A percentile compares a stretch with the other conserved stretches of the same genome.
phyloP scores from a whole-genome alignment of 2,797 vertebrate species.

The Nothura maculosa region DNA sequence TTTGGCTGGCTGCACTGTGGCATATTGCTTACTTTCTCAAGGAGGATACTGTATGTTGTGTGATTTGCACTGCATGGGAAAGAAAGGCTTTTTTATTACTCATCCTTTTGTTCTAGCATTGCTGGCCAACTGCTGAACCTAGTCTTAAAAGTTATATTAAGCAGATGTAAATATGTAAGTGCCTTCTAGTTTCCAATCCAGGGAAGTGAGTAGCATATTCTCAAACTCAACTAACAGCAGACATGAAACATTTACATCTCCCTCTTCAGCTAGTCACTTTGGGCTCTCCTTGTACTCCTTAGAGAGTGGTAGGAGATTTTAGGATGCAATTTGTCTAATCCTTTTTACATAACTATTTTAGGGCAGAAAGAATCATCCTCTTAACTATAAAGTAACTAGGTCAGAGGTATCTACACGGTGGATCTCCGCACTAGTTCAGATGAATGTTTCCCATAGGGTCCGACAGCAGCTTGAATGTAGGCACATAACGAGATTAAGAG shows the following conservation, averaged over 20 bases:
- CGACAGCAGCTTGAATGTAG: neutral
- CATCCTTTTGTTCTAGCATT: neutral
- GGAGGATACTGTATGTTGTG: fast-evolving
- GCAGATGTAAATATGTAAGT: neutral
- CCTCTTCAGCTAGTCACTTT: neutral
- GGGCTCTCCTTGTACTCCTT: neutral
- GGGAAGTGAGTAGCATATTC: neutral
- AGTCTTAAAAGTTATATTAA: neutral
- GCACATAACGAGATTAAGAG: neutral
- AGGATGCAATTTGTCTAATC: neutral
- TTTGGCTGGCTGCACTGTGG: fast-evolving
- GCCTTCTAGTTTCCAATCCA: neutral
- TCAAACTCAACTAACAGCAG: neutral
- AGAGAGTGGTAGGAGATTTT: neutral
- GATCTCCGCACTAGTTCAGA: neutral
- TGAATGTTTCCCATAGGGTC: neutral
- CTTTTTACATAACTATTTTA: neutral
- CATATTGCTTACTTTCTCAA: neutral
- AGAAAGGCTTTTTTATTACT: neutral
- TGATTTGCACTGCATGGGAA: neutral
- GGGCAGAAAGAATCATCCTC: neutral
- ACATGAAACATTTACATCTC: neutral
- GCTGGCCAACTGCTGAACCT: neutral
- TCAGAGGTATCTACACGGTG: neutral
- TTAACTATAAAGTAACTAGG: neutral